Conservation (phyloP, 2,797 vertebrate species). For the Anguilla anguilla region DNA sequence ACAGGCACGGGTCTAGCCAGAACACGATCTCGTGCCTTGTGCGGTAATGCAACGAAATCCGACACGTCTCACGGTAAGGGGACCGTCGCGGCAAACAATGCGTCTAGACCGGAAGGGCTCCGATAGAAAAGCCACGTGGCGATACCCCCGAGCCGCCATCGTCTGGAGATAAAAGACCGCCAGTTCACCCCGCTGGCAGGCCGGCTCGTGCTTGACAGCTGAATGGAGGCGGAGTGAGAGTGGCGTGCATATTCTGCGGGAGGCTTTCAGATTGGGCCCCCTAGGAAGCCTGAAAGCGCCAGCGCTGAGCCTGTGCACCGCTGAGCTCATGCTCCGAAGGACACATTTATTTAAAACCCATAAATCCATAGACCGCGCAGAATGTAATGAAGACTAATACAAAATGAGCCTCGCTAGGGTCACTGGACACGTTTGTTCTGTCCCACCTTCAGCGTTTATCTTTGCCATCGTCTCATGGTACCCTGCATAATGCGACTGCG, state of each 20-base stretch:
- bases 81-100: neutral
- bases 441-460: neutral
- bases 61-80: neutral
- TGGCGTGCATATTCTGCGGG: conserved; percentile 39
- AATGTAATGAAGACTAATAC: neutral
- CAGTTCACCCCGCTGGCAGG: neutral
- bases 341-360: conserved; percentile 27
- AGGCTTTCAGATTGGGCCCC: conserved; percentile 29
- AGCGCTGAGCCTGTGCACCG: conserved; percentile 2
- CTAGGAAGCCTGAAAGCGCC: conserved; percentile 16
- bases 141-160: neutral
- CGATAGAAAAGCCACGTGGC: neutral
- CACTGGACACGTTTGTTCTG: neutral
- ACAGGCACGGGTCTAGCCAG: neutral
- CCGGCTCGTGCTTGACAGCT: neutral
- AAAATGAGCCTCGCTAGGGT: neutral
- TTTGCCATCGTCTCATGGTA: neutral
- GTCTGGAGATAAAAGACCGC: neutral
- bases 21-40: neutral
- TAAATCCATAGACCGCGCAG: neutral
- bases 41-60: neutral
- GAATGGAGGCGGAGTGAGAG: conserved; percentile 20
- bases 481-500: neutral
- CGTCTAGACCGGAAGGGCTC: neutral
- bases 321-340: neutral